phyloP scores from a whole-genome alignment of 2,888 invertebrate genomes.

The Drosophila putrida region DNA sequence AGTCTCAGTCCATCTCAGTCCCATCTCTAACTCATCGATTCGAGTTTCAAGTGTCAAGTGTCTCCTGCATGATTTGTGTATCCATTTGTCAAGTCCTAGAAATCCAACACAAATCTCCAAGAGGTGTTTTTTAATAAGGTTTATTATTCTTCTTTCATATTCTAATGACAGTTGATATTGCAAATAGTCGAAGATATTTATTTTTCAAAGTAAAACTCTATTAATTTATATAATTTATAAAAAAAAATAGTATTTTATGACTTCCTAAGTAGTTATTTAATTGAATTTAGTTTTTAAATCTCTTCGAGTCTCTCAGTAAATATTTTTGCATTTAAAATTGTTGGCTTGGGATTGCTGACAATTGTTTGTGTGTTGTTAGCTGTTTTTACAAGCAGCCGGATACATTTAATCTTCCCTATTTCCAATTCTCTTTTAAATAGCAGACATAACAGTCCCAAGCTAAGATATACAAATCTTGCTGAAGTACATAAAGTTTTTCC shows the following conservation, averaged over 20 bases:
- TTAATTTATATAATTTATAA: too few species aligned
- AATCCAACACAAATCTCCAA: slow-evolving; percentile 1
- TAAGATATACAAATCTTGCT: background rate
- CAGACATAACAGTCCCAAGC: background rate
- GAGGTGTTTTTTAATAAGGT: background rate
- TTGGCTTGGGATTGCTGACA: too few species aligned
- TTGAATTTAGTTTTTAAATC: too few species aligned
- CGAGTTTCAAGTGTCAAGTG: slow-evolving; percentile 37
- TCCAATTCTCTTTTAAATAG: slow-evolving; percentile 1
- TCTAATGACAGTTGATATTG: too few species aligned
- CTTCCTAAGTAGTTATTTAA: too few species aligned
- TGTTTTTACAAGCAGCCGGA: background rate
- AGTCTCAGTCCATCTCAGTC: slow-evolving; percentile 48
- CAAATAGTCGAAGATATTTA: too few species aligned
- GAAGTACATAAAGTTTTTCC: background rate
- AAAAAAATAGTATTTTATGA: too few species aligned
- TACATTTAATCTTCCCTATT: background rate
- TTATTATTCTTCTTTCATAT: too few species aligned
- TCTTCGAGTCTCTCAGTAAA: too few species aligned
- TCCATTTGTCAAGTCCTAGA: slow-evolving; percentile 10
- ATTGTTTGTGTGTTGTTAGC: background rate
- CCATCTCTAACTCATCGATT: slow-evolving; percentile 20
- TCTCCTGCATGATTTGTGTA: slow-evolving; percentile 49
- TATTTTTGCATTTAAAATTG: too few species aligned
- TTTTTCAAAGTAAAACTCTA: background rate